Base-by-base conservation (phyloP, 2,113 vertebrate species). In the Bagarius yarrelli region DNA sequence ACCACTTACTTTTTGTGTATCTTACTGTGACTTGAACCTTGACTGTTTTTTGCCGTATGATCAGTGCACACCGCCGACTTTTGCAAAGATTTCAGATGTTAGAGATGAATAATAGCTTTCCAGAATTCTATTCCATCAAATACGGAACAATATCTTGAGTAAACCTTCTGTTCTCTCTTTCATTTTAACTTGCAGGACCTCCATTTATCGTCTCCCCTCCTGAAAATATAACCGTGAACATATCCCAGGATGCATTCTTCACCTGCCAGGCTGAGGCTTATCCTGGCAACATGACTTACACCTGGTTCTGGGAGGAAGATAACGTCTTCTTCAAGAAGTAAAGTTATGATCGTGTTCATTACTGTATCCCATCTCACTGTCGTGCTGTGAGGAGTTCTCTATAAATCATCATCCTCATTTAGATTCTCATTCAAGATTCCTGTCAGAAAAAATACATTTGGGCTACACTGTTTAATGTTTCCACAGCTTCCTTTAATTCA, bases 311-410 rank as follows among this genome's bases (percentile, higher is more conserved):
- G 96, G 96, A 98, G 90, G 95, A 98, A 80, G 96, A 97, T 89
- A 99, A 99, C 0, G 96, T 99, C 93, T 99, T 96, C 94, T 99
- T 99, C 91, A 98, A 98, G 93, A 98, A 98, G 97, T 98, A 94
- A 97, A 91, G 90, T 92, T 90, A 89, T 92, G 88, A 90, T 91
- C 72, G 85, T 83, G 80, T 89, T 91, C 83, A 86, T 90, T 87
- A 88, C 86, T 88, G 83, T 84, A 80, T 59, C 73, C 57, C 79
- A 80, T 59, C 60, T 85, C 85, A 75, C 73, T 73, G 79, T 85
- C 71, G 61, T 71, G 75, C 77, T 81, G 56, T 66, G 66, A 67
- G 70, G 34, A 78, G 55, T 44, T 56, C 21, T 81, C 70, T 72
- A 66, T 82, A 72, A 59, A 72, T 8, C 75, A 27, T 67, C 36